Evolutionary conservation across 2,888 invertebrate genomes (phyloP), one percentile per base, ranked within the genome.

Genomic region (Heliothis peltigera): DNA sequence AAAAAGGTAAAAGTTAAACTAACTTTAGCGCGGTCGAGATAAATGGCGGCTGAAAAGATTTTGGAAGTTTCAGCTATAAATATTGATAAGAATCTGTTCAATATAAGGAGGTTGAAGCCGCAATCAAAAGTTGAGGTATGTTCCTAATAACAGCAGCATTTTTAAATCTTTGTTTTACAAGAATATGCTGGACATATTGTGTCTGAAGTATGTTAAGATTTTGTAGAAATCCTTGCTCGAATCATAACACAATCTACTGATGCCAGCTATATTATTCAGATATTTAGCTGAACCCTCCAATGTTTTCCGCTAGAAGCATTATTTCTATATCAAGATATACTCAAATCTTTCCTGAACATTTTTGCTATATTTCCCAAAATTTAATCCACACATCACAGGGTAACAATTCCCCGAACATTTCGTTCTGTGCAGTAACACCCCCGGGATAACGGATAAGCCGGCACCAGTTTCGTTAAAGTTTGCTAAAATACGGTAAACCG

Each of bases 361-460:
- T 70, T 39, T 17, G 8, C 15, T 4, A 39, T 15, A 19, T 61
- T 53, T 59, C 12, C 32, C 35, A 10, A 5, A 47, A 19, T 53
- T 53, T 17, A 51, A 58, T n/a, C 42, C 42, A 3, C 47, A 57
- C 43, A 39, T 54, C 52, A 32, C 22, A 49, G 15, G 22, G 18
- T 44, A 47, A 43, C n/a, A 56, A 43, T 75, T 63, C 43, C 28
- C 39, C 18, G 43, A 3, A 47, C 49, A 48, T 58, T 48, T 56
- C 17, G 4, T 49, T 8, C 46, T n/a, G 32, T 1, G 2, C 56
- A 32, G 42, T 44, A 57, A 57, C 47, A 59, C 63, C 54, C 44
- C 7, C 12, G 65, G 49, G 65, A 62, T 49, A 17, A n/a, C 43
- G 49, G 59, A 65, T 68, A 66, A 63, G 35, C 52, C 6, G 12